Evolutionary conservation across 2,113 vertebrate species (phyloP).

Genomic region (Sciurus niger): DNA sequence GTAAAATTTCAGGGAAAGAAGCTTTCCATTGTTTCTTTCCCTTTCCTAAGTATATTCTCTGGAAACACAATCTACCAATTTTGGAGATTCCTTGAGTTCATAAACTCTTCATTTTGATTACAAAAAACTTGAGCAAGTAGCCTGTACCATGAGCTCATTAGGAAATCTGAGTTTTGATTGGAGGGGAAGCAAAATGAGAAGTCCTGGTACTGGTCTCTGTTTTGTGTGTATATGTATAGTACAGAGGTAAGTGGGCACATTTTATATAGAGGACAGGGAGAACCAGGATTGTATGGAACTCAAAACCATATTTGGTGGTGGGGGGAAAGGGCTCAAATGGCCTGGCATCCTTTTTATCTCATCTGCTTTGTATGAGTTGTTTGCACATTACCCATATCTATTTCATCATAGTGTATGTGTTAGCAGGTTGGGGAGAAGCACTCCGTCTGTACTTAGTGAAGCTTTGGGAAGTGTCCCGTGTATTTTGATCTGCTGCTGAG

Average conservation of each 20-base stretch:
- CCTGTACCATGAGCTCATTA: background rate
- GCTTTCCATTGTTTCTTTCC: background rate
- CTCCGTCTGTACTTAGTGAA: background rate
- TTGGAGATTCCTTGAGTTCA: background rate
- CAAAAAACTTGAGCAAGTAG: background rate
- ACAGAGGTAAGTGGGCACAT: too few species aligned
- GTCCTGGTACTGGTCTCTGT: background rate
- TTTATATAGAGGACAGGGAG: background rate
- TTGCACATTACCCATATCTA: background rate
- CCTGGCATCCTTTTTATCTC: background rate
- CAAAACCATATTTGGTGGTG: background rate
- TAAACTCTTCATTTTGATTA: background rate
- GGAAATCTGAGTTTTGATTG: background rate
- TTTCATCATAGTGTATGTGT: background rate
- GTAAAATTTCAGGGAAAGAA: background rate
- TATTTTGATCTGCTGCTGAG: slow-evolving; percentile 15
- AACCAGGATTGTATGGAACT: background rate
- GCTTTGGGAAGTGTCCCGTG: background rate
- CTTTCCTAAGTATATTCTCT: background rate
- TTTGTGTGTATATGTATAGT: too few species aligned
- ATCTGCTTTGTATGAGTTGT: background rate
- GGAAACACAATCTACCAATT: background rate
- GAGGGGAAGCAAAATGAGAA: background rate
- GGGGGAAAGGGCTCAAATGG: background rate
- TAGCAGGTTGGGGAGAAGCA: background rate